These are phyloP conservation scores for Bombus consobrinus DNA, from an alignment of 1,140 invertebrate species.

Conservation along the genomic window DNA sequence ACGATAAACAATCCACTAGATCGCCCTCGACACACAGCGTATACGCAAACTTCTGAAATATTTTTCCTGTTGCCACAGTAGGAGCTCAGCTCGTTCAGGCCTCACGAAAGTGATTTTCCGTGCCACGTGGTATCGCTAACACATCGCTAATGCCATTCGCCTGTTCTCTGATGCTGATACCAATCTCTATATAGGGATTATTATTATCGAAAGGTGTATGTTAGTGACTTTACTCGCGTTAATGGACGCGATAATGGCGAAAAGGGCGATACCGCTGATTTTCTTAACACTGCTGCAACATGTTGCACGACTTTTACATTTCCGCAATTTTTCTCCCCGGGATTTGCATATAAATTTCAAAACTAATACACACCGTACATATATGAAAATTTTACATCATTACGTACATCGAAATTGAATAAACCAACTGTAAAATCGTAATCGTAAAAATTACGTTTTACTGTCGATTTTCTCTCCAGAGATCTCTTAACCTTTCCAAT, in stretches of 20 bases:
- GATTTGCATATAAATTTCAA: no score
- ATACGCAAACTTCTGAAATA: conserved; percentile 69
- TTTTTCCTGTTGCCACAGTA: conserved; percentile 73
- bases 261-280: background rate
- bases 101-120: conserved; percentile 77
- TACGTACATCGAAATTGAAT: no score
- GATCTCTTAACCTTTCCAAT: no score
- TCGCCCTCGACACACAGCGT: background rate
- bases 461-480: no score
- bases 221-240: conserved; percentile 41
- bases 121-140: conserved; percentile 70
- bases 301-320: background rate
- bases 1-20: conserved; percentile 15
- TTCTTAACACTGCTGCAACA: background rate
- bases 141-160: conserved; percentile 78
- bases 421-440: background rate
- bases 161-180: conserved; percentile 74
- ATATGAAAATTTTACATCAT: no score
- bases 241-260: conserved; percentile 15
- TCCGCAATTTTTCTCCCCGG: no score
- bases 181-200: conserved; percentile 73
- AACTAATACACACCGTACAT: no score
- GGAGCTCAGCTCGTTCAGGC: conserved; percentile 40
- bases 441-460: background rate
- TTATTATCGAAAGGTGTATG: conserved; percentile 48